Percentiles rank a stretch among this genome's conserved stretches.
Conservation (phyloP, 1,140 invertebrate genomes). For the Phocides pigmalion region DNA sequence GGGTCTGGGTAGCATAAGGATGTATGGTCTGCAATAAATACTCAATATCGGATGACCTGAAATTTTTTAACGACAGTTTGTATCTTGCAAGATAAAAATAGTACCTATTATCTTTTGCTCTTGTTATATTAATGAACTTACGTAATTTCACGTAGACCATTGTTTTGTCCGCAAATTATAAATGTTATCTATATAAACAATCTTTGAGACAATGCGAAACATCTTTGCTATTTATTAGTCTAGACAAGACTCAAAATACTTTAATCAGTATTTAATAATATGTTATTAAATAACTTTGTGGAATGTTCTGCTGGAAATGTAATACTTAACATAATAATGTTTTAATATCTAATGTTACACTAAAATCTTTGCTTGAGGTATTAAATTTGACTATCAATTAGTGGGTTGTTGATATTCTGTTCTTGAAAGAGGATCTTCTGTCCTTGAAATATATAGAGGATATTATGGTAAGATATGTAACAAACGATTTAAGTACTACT, state of each 20-base stretch:
- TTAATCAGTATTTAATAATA: neutral
- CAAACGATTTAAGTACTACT: no score
- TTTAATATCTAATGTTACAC: neutral
- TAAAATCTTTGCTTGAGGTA: neutral
- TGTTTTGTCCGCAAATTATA: neutral
- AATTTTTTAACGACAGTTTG: no score
- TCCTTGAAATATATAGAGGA: no score
- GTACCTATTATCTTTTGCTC: neutral
- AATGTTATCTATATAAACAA: neutral
- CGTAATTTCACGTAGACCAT: neutral
- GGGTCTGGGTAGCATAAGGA: no score
- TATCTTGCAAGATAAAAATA: no score
- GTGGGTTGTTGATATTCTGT: neutral
- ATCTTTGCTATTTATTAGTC: neutral
- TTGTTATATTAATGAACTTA: neutral
- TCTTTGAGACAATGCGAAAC: neutral
- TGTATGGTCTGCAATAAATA: no score
- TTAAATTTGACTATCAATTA: neutral
- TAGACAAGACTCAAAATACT: neutral
- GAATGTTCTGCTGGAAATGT: neutral
- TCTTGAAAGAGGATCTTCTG: neutral
- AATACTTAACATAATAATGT: no score
- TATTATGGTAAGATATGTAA: no score
- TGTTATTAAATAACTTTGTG: slow-evolving; percentile 3
- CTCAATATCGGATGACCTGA: no score